phyloP scores from a whole-genome alignment of 2,888 invertebrate genomes.

The Rutpela maculata region DNA sequence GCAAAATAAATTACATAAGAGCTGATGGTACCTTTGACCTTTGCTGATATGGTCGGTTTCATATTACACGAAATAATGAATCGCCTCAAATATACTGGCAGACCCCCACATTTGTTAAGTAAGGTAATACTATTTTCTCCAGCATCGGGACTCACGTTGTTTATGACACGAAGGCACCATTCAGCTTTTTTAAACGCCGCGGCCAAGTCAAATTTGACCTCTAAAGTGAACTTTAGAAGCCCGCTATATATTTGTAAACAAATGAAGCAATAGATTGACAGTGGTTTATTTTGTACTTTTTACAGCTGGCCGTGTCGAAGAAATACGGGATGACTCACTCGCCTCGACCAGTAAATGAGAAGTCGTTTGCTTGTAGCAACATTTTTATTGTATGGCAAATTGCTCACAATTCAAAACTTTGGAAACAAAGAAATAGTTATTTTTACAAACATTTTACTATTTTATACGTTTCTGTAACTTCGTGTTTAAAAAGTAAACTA shows the following conservation, averaged over 20 bases:
- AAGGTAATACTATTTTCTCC: constrained; percentile 10
- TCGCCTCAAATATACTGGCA: constrained; percentile 32
- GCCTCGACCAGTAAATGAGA: neutral
- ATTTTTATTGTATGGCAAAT: neutral
- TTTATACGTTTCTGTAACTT: too few species aligned
- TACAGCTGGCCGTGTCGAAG: neutral
- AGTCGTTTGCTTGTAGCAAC: neutral
- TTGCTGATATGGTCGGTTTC: constrained; percentile 41
- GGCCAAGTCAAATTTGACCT: constrained; percentile 25
- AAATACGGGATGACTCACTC: constrained; percentile 13
- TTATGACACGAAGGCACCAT: constrained; percentile 14
- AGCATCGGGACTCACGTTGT: neutral
- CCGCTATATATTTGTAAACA: constrained; percentile 24
- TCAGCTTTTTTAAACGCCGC: constrained; percentile 25
- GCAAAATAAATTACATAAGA: constrained; percentile 56
- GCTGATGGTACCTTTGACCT: constrained; percentile 42
- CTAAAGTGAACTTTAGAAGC: constrained; percentile 13
- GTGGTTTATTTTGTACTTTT: constrained; percentile 6
- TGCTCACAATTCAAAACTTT: too few species aligned
- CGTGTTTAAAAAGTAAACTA: too few species aligned
- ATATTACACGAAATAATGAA: constrained; percentile 44
- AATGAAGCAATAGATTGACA: constrained; percentile 28
- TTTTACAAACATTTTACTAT: too few species aligned
- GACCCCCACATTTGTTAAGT: constrained; percentile 32
- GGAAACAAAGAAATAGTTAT: too few species aligned